phyloP scores from a whole-genome alignment of 2,113 vertebrate genomes.

The Arenaria interpres region DNA sequence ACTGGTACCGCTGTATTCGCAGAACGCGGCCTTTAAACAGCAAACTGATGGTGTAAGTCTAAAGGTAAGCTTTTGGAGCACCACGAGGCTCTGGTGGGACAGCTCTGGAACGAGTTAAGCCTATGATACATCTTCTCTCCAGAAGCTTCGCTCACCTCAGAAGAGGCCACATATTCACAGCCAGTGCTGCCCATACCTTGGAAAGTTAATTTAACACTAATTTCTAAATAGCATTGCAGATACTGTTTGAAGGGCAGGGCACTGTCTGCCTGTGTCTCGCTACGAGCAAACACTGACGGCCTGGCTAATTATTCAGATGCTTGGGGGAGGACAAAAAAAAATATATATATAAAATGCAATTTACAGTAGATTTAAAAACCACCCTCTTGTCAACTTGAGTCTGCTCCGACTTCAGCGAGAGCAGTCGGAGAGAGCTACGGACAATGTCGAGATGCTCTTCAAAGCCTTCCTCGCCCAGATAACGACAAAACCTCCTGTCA shows the following conservation, averaged over 20 bases:
- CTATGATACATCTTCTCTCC: neutral
- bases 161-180: neutral
- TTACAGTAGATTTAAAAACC: neutral
- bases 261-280: neutral
- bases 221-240: neutral
- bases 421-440: neutral
- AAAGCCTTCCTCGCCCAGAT: neutral
- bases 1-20: accelerated
- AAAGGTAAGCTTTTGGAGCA: neutral
- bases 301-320: neutral
- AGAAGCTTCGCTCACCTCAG: neutral
- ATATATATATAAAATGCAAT: neutral
- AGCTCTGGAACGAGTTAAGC: neutral
- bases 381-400: neutral
- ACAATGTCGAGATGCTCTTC: neutral
- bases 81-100: neutral
- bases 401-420: neutral
- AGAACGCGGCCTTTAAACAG: neutral
- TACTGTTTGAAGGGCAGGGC: neutral
- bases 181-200: neutral
- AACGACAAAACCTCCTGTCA: neutral
- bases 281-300: neutral
- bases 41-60: neutral
- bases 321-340: neutral
- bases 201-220: neutral